These are phyloP conservation scores for Fragum sueziense DNA, from an alignment of 2,888 invertebrate genomes.

Conservation along the genomic window DNA sequence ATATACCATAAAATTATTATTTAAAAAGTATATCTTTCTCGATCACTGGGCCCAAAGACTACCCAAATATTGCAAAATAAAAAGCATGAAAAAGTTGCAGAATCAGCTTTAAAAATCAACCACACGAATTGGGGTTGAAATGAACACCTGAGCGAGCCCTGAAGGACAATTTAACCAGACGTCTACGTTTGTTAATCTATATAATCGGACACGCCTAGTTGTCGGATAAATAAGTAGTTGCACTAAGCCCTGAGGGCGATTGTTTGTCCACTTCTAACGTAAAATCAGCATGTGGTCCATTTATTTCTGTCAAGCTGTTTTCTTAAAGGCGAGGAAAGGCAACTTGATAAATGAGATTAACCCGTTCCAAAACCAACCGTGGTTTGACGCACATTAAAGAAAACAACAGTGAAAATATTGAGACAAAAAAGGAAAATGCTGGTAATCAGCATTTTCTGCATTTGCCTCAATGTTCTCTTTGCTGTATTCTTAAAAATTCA, in stretches of 20 bases:
- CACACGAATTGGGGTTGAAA: too few species aligned
- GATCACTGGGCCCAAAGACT: too few species aligned
- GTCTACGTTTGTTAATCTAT: constrained; percentile 13
- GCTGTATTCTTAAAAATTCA: too few species aligned
- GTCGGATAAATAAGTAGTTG: constrained; percentile 16
- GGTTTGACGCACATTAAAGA: background rate
- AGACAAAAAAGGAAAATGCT: background rate
- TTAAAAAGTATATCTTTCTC: too few species aligned
- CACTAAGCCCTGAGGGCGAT: background rate
- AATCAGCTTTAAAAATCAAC: too few species aligned
- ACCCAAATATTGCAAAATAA: too few species aligned
- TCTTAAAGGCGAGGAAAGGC: background rate
- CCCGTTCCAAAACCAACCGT: background rate
- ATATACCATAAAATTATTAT: too few species aligned
- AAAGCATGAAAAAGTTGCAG: too few species aligned
- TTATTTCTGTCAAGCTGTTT: constrained; percentile 18
- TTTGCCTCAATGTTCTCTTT: background rate
- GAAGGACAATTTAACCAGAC: background rate
- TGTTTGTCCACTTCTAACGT: constrained; percentile 13
- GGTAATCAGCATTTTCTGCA: background rate
- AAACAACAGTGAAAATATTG: background rate
- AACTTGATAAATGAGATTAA: constrained; percentile 2
- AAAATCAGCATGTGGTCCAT: constrained; percentile 11
- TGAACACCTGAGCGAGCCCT: background rate
- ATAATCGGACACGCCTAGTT: constrained; percentile 22